These are phyloP conservation scores for Otocyon megalotis DNA, from an alignment of 2,113 vertebrate genomes.

Conservation along the genomic window DNA sequence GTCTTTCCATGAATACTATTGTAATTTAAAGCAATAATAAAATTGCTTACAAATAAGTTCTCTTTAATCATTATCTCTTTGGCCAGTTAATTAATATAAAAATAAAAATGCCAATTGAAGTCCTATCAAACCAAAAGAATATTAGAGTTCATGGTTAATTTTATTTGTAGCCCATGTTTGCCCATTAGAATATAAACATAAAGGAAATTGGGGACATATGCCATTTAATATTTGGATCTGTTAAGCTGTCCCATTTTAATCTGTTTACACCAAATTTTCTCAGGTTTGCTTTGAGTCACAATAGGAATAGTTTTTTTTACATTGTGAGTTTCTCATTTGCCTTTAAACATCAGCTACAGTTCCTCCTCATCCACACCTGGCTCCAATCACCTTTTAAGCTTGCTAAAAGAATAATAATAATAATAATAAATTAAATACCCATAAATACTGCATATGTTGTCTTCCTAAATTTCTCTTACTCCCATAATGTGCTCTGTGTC, in stretches of 20 bases:
- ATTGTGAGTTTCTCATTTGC: neutral
- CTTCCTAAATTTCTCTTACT: neutral
- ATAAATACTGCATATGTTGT: neutral
- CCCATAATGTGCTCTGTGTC: neutral
- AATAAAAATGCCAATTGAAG: neutral
- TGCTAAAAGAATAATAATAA: neutral
- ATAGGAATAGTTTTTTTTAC: neutral
- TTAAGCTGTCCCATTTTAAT: neutral
- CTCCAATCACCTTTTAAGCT: slow-evolving; percentile 16
- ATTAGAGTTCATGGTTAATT: neutral
- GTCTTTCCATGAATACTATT: neutral
- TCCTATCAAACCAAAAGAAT: neutral
- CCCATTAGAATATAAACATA: neutral
- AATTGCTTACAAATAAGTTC: neutral
- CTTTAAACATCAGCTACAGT: neutral
- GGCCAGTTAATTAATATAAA: neutral
- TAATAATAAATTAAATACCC: neutral
- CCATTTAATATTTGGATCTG: neutral
- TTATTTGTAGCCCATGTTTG: neutral
- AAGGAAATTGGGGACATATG: neutral
- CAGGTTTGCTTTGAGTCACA: neutral
- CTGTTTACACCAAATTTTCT: neutral
- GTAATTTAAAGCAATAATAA: neutral
- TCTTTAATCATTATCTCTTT: neutral
- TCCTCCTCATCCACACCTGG: neutral